Base-by-base conservation (phyloP, 1,140 invertebrate genomes). In the Oreohelix idahoensis region DNA sequence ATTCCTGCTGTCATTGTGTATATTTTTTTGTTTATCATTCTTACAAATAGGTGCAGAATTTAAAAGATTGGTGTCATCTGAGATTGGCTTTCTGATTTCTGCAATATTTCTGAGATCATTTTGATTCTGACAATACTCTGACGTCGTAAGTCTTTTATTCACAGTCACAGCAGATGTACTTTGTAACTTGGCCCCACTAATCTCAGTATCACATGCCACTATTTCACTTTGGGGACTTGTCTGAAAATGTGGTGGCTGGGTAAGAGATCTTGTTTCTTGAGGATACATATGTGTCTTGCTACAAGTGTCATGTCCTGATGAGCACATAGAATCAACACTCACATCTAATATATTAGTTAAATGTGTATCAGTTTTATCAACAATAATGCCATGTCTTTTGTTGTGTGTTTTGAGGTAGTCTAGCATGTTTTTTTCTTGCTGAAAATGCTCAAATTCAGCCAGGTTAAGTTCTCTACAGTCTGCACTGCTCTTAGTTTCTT, bases 391-490 rank as follows among this genome's bases (percentile, higher is more conserved):
- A n/a, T 58, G 26, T 58, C 53, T 58, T 58, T 58, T 58, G 26
- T 58, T 58, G 26, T n/a, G 53, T n/a, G 4, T 15, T 23, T n/a
- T 58, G 15, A 58, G 53, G 26, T 23, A n/a, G 8, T 58, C 26
- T n/a, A 58, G 26, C 13, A 58, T 58, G 53, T 58, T 58, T n/a
- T 58, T 15, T 23, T 58, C 32, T n/a, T 69, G 26, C 36, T 73
- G 70, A 39, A 36, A 36, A 5, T 73, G 70, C 35, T 73, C n/a
- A 73, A 35, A 73, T 36, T 73, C 70, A 36, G n/a, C 70, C 4
- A 8, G 42, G 10, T 42, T 75, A 36, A 75, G 1, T n/a, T 71
- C 10, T 39, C 51, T 15, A 58, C 49, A 36, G 15, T 58, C 76
- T 15, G 4, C 58, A 36, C n/a, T 29, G 58, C 17, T 11, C 8